Base-by-base conservation (phyloP, 2,797 vertebrate genomes). In the Bovichtus diacanthus region DNA sequence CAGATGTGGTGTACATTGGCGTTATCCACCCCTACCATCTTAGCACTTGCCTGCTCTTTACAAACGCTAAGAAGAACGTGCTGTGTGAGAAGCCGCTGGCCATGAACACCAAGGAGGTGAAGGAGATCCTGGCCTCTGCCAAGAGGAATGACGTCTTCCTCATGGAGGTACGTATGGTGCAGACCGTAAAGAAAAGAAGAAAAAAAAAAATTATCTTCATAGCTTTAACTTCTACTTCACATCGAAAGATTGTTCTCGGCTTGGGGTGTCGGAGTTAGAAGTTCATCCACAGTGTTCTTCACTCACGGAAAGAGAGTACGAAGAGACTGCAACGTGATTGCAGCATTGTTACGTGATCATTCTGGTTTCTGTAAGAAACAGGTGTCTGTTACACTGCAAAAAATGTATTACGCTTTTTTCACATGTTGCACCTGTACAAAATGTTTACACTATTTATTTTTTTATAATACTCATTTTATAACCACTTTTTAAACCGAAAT, bases 51-150 rank as follows among this genome's bases (percentile, higher is more conserved):
- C 47, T 95, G 63, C 90, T 96, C 19, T 96, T 95, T 76, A 93
- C 95, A 51, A 91, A 90, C 0, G 93, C 94, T 0, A 93, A 95
- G 88, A 98, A 97, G 85, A 95, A 96, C 0, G 86, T 98, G 8
- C 87, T 97, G 66, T 96, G 97, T 69, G 96, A 98, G 93, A 97
- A 97, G 62, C 97, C 97, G 0, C 61, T 97, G 89, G 97, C 96
- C 21, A 96, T 97, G 94, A 97, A 96, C 51, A 69, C 87, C 4
- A 88, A 50, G 0, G 95, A 97, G 78, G 96, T 96, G 41, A 86
- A 81, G 10, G 84, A 96, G 78, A 95, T 98, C 76, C 87, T 93
- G 27, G 71, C 81, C 0, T 88, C 91, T 10, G 97, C 97, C 3
- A 88, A 88, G 70, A 83, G 27, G 3, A 94, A 93, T 1, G 16